Percentiles rank a stretch among this genome's conserved stretches.
These are phyloP conservation scores for Diarsia rubi DNA, from an alignment of 2,888 invertebrate genomes.

Conservation along the genomic window DNA sequence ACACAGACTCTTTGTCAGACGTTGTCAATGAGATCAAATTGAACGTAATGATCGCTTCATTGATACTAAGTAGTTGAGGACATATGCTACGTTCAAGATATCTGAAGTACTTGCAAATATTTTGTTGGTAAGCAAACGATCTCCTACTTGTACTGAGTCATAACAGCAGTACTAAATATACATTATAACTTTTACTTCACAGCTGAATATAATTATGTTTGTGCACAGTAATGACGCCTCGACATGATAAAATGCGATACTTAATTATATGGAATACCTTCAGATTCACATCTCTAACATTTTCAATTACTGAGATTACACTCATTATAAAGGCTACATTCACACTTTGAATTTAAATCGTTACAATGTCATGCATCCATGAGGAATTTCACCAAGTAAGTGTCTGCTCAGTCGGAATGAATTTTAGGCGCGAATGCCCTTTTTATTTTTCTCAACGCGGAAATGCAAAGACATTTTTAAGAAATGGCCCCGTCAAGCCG, in stretches of 20 bases:
- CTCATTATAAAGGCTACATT: constrained; percentile 21
- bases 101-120: constrained; percentile 16
- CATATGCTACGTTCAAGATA: neutral
- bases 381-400: constrained; percentile 36
- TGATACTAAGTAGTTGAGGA: constrained; percentile 9
- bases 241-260: constrained; percentile 13
- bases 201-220: constrained; percentile 17
- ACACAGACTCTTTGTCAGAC: constrained; percentile 28
- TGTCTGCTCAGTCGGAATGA: constrained; percentile 54
- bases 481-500: constrained; percentile 85
- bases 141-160: constrained; percentile 1
- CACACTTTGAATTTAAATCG: constrained; percentile 23
- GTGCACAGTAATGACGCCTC: constrained; percentile 11
- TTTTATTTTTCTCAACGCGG: constrained; percentile 87
- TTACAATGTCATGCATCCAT: constrained; percentile 26
- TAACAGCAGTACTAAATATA: constrained; percentile 10
- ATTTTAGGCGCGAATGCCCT: constrained; percentile 85
- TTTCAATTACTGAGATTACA: constrained; percentile 27
- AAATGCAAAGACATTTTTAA: constrained; percentile 88
- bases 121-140: constrained; percentile 11
- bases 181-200: constrained; percentile 27
- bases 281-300: constrained; percentile 24
- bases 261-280: constrained; percentile 36
- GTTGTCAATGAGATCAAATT: constrained; percentile 45
- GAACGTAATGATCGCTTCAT: constrained; percentile 37